A percentile compares a stretch with the other conserved stretches of the same genome.
These are phyloP conservation scores for Lutraria lutraria DNA, from an alignment of 2,888 invertebrate genomes.

Conservation along the genomic window DNA sequence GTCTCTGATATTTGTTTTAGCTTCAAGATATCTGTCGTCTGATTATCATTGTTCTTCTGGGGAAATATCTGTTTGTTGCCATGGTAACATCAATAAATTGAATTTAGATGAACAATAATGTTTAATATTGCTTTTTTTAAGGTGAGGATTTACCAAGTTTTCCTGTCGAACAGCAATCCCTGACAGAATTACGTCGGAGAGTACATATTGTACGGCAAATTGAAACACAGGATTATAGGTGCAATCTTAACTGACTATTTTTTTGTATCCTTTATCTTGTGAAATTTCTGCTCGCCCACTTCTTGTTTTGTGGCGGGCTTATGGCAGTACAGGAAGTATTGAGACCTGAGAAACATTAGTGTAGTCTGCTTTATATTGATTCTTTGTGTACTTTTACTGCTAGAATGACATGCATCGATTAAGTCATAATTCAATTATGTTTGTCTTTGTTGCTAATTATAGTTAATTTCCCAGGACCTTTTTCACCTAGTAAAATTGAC, in stretches of 20 bases:
- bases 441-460: too few species aligned
- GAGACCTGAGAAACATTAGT: too few species aligned
- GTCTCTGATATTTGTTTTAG: background rate
- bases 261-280: too few species aligned
- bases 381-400: too few species aligned
- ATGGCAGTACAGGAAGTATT: too few species aligned
- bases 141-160: conserved; percentile 94
- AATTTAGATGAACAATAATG: conserved; percentile 4
- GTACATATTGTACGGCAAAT: conserved; percentile 93
- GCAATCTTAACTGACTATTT: background rate
- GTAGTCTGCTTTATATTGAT: too few species aligned
- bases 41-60: background rate
- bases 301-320: too few species aligned
- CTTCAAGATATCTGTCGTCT: background rate
- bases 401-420: too few species aligned
- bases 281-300: too few species aligned
- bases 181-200: conserved; percentile 91
- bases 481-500: too few species aligned
- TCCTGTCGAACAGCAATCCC: conserved; percentile 90
- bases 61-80: background rate
- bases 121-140: conserved; percentile 83
- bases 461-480: too few species aligned
- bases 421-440: too few species aligned
- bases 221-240: conserved; percentile 91
- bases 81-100: background rate